Percentiles rank a stretch among this genome's conserved stretches.
Conservation (phyloP, 2,113 vertebrate species). For the Sphyrna mokarran region DNA sequence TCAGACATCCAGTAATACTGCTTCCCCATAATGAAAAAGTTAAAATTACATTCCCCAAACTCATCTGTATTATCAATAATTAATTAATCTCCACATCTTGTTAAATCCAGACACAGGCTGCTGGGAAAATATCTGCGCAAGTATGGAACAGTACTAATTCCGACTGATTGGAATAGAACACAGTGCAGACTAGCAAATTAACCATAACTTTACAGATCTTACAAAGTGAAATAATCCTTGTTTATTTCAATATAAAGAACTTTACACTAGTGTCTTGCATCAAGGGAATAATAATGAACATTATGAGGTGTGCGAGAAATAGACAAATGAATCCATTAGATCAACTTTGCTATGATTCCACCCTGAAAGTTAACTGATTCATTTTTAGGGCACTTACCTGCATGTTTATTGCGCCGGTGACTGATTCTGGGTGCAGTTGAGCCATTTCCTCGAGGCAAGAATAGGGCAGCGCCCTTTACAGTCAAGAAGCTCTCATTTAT, state of each 20-base stretch:
- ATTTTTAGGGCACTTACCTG: constrained; percentile 62
- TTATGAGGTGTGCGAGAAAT: background rate
- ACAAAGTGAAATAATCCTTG: background rate
- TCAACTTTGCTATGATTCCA: background rate
- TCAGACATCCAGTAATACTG: background rate
- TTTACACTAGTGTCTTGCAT: background rate
- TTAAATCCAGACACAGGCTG: background rate
- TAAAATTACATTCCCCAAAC: background rate
- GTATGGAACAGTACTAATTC: background rate
- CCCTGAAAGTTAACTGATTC: background rate
- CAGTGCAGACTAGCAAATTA: background rate
- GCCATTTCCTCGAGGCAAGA: constrained; percentile 86
- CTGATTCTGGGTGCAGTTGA: constrained; percentile 70
- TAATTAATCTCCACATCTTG: background rate
- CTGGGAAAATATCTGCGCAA: background rate
- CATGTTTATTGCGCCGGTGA: constrained; percentile 85
- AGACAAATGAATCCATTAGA: background rate
- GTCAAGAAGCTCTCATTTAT: constrained; percentile 96
- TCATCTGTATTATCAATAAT: background rate
- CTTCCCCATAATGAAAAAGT: background rate
- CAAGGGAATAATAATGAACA: background rate
- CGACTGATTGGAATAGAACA: background rate
- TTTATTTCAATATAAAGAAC: background rate
- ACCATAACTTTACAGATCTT: background rate
- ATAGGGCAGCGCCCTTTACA: constrained; percentile 93